Evolutionary conservation across 2,113 vertebrate species (phyloP).

Genomic region (Oceanites oceanicus): DNA sequence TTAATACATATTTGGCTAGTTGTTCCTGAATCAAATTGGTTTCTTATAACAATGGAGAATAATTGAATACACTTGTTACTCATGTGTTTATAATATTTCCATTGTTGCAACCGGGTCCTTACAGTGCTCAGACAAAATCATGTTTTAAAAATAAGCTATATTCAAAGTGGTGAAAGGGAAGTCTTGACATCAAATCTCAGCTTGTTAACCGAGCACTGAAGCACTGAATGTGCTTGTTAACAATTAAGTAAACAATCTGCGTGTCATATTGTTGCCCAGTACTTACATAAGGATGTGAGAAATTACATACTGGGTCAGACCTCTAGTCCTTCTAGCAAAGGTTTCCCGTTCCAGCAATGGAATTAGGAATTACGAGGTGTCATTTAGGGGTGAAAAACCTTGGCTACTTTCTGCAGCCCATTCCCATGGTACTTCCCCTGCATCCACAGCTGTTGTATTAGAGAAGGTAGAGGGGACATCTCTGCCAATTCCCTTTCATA

Average conservation of each 20-base stretch:
- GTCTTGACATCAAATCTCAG: background rate
- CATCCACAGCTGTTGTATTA: background rate
- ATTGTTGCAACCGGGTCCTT: background rate
- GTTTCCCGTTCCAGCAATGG: background rate
- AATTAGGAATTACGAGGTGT: background rate
- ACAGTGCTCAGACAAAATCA: background rate
- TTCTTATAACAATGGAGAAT: background rate
- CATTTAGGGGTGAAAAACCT: background rate
- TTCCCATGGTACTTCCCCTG: background rate
- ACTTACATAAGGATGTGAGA: background rate
- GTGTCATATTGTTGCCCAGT: background rate
- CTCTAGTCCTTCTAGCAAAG: background rate
- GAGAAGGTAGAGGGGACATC: background rate
- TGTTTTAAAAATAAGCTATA: background rate
- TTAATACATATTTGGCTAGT: background rate
- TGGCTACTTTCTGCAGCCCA: rapidly evolving
- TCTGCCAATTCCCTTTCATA: background rate
- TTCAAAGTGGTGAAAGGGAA: background rate
- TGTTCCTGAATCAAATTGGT: background rate
- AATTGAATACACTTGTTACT: background rate
- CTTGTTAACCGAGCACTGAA: too few relatives aligned
- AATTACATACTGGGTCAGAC: background rate
- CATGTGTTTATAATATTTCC: background rate
- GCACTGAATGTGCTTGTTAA: background rate
- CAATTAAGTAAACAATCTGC: background rate